These are phyloP conservation scores for Mercenaria mercenaria DNA, from an alignment of 1,140 invertebrate genomes.

Conservation along the genomic window DNA sequence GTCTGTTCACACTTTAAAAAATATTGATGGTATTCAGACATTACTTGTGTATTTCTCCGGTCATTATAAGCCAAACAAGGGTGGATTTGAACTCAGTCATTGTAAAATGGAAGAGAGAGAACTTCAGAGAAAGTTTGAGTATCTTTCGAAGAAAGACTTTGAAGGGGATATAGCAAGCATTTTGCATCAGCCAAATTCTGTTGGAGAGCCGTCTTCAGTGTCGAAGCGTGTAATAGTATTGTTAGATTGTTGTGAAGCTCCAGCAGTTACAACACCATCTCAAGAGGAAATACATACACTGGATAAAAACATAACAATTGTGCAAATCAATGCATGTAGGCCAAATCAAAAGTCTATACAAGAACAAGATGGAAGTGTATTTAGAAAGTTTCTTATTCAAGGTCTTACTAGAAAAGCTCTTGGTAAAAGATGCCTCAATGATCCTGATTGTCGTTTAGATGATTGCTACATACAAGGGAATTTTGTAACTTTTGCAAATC, in stretches of 20 bases:
- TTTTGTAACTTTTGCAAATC: not conserved
- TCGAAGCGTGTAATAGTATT: not conserved
- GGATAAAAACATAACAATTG: not conserved
- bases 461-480: not conserved
- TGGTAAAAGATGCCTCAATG: not conserved
- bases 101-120: too few species aligned
- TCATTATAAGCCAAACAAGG: slow-evolving; percentile 1
- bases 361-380: not conserved
- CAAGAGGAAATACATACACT: not conserved
- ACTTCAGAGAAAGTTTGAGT: not conserved
- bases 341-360: not conserved
- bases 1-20: not conserved
- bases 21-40: not conserved
- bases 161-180: too few species aligned
- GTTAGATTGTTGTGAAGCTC: not conserved
- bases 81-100: not conserved
- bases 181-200: too few species aligned
- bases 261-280: not conserved
- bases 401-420: not conserved
- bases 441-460: not conserved
- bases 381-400: slow-evolving; percentile 1
- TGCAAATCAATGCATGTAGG: not conserved
- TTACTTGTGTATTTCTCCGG: not conserved
- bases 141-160: too few species aligned
- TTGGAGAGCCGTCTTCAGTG: too few species aligned